Evolutionary conservation across 2,797 vertebrate species (phyloP), one percentile per base, ranked within the genome.

Genomic region (Scolopax bukidnonensis): DNA sequence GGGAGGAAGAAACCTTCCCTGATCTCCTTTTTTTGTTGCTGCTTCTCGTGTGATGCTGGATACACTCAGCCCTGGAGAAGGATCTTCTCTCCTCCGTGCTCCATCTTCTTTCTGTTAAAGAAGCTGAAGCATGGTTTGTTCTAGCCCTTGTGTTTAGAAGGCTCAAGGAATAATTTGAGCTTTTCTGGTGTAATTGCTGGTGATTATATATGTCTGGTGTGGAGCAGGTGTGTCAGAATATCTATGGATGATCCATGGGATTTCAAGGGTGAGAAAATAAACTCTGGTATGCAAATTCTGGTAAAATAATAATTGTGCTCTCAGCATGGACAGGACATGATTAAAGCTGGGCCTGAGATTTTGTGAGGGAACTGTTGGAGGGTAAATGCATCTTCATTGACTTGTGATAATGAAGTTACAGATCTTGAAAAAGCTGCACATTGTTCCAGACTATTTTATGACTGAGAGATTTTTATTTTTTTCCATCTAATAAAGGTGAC

Each of bases 371-470:
- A 32, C 56, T 54, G 59, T 27, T 80, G 48, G 45, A 77, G 20
- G 40, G 57, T 40, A 78, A 84, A 78, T 57, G 64, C 40, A 16
- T 88, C 69, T 90, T 95, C 45, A 30, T 4, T 75, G 61, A 32
- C 16, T 24, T 85, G 48, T 40, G 28, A 10, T 74, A 67, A 77
- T 38, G 53, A 54, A 93, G 63, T 63, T 92, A 28, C 18, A 75
- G 27, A 38, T 82, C 74, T 67, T 77, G 75, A 67, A 81, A 83
- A 73, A 93, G 67, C 56, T 83, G 64, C 30, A 10, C 6, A 0
- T 84, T 91, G 36, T 89, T 85, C 47, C 75, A 33, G 91, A 32
- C 27, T 63, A 1, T 76, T 82, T 65, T 89, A 30, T 73, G 75
- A 73, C 47, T 11, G 30, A 57, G 80, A 60, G 38, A 20, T 64